Conservation (phyloP, 2,113 vertebrate species). For the Pogona vitticeps region DNA sequence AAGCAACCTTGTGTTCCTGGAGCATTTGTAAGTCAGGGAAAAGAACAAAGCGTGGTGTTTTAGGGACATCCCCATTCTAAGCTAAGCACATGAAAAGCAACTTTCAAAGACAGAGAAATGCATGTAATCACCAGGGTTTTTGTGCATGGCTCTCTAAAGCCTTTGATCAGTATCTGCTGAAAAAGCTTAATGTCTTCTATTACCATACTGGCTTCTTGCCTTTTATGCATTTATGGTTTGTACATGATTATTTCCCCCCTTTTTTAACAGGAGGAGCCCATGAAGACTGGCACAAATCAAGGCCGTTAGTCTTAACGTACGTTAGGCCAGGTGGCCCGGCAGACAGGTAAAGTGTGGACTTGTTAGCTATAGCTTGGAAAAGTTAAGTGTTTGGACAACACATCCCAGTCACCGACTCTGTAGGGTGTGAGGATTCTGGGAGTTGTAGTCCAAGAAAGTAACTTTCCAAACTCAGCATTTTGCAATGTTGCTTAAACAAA, state of each 20-base stretch:
- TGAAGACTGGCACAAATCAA: conserved; percentile 93
- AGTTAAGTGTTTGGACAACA: too few species aligned
- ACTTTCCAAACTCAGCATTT: background rate
- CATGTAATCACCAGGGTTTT: conserved; percentile 10
- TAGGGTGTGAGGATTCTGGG: too few species aligned
- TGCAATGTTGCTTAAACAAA: background rate
- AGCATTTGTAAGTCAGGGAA: background rate
- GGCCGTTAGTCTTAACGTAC: conserved; percentile 89
- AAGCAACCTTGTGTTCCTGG: background rate
- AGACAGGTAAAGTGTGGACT: conserved; percentile 83
- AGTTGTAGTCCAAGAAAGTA: too few species aligned
- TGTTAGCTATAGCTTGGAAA: too few species aligned
- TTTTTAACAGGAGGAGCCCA: conserved; percentile 89
- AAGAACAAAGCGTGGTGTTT: background rate
- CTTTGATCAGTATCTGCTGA: conserved; percentile 41
- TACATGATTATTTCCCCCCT: background rate
- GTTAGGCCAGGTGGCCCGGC: conserved; percentile 93
- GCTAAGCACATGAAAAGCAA: conserved; percentile 8
- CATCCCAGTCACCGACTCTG: too few species aligned
- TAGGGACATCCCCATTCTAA: background rate
- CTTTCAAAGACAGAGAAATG: background rate
- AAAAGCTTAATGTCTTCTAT: conserved; percentile 23
- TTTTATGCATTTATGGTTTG: background rate
- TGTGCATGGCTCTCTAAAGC: conserved; percentile 6
- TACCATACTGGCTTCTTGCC: conserved; percentile 16